Evolutionary conservation across 1,140 invertebrate species (phyloP).

Genomic region (Tetraneura akinire): DNA sequence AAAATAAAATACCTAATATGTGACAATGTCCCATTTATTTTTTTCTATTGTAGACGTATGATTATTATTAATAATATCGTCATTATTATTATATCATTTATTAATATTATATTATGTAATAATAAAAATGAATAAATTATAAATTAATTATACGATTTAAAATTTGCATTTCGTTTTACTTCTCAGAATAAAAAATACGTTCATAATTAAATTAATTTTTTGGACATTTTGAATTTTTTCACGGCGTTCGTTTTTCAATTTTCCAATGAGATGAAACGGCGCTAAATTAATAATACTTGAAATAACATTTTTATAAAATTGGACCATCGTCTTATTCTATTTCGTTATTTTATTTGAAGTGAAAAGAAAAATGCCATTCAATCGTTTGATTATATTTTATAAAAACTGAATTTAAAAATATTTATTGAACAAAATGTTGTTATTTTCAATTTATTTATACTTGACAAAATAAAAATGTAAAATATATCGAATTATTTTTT

Average conservation of each 20-base stretch:
- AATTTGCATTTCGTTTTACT: not conserved
- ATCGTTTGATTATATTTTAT: not conserved
- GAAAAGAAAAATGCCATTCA: not conserved
- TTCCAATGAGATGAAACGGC: no score
- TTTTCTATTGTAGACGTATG: no score
- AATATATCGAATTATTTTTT: not conserved
- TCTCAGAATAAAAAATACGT: not conserved
- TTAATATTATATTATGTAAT: no score
- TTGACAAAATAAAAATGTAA: not conserved
- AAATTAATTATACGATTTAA: no score
- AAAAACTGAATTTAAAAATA: slow-evolving; percentile 13
- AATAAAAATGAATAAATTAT: no score
- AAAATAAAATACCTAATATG: no score
- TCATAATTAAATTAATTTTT: not conserved
- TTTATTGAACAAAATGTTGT: not conserved
- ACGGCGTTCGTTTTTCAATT: no score
- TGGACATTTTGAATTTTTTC: not conserved
- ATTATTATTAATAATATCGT: no score
- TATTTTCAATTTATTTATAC: not conserved
- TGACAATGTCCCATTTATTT: no score
- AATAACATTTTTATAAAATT: not conserved
- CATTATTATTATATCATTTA: no score
- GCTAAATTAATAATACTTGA: not conserved
- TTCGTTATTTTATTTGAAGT: not conserved
- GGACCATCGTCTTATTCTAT: not conserved